Base-by-base conservation (phyloP, 2,797 vertebrate species). In the Cyprinella venusta region DNA sequence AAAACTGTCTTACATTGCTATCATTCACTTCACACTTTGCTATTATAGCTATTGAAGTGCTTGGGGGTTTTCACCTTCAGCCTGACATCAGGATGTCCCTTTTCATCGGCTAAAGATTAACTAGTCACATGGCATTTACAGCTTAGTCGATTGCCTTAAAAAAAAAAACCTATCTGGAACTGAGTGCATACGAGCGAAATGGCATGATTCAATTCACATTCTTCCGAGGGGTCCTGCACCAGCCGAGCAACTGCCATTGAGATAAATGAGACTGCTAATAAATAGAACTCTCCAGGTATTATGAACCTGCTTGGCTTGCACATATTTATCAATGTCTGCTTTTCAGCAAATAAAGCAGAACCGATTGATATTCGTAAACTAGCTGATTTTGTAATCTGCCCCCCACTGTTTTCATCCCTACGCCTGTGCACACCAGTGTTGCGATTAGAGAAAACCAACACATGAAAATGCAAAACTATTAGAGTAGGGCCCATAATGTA, bases 361-460 rank as follows among this genome's bases (percentile, higher is more conserved):
- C 52, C 72, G 24, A 76, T 59, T 76, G 52, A 76, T 76, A 76
- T 76, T 76, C 72, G 40, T 40, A 59, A 76, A 2, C 33, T 13
- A 59, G 33, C 13, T 59, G 72, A 76, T 76, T 76, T 76, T 59
- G 24, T 59, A 76, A 76, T 76, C 52, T 74, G 10, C 72, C 72
- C 72, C 52, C 72, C 6, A 21, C 71, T 74, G 36, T 13, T n/a
- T 36, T 15, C 13, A 6, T 54, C 7, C 48, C 30, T n/a, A 36
- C 6, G 33, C 36, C 52, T 1, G 15, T 18, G 52, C 45, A 54
- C 63, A 54, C 26, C 21, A 42, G 9, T 80, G 36, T 26, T 70
- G 24, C 2, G 10, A 59, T 70, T 80, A 26, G 38, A 24, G 21
- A 45, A 74, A 54, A 74, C 71, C 71, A 74, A 54, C 48, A 36